A percentile compares a stretch with the other conserved stretches of the same genome.
phyloP scores from a whole-genome alignment of 1,140 invertebrate genomes.

The Halotydeus destructor region DNA sequence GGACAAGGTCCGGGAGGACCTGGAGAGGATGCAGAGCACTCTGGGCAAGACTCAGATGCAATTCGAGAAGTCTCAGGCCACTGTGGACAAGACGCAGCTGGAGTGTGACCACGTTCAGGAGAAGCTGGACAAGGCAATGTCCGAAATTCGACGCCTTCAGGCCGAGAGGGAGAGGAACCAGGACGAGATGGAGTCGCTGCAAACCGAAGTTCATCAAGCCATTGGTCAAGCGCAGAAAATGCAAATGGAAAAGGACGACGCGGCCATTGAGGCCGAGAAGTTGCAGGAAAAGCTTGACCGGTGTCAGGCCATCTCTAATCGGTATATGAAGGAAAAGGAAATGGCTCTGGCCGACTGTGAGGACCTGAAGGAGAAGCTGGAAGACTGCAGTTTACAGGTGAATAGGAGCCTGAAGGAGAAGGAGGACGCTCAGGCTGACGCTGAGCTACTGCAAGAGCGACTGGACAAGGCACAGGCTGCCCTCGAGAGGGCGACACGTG shows the following conservation, averaged over 20 bases:
- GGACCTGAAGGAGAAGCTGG: slow-evolving; percentile 52
- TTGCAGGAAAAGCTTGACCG: slow-evolving; percentile 71
- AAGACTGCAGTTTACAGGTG: slow-evolving; percentile 51
- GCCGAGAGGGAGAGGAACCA: slow-evolving; percentile 56
- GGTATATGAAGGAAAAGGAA: slow-evolving; percentile 70
- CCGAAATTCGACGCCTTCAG: slow-evolving; percentile 56
- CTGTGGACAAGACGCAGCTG: slow-evolving; percentile 64
- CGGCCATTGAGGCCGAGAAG: slow-evolving; percentile 58
- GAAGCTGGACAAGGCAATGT: slow-evolving; percentile 55
- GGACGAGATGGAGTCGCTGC: slow-evolving; percentile 53
- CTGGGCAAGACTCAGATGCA: slow-evolving; percentile 69
- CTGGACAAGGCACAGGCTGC: slow-evolving; percentile 47
- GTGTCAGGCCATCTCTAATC: slow-evolving; percentile 41
- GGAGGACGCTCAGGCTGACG: slow-evolving; percentile 55
- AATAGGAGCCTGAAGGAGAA: slow-evolving; percentile 60
- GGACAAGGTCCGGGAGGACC: slow-evolving; percentile 69
- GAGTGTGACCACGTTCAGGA: slow-evolving; percentile 75
- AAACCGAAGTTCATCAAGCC: slow-evolving; percentile 64
- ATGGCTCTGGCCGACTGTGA: slow-evolving; percentile 52
- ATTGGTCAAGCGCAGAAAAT: slow-evolving; percentile 58
- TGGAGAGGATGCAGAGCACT: slow-evolving; percentile 65
- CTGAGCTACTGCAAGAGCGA: slow-evolving; percentile 61
- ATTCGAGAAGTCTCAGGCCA: slow-evolving; percentile 67
- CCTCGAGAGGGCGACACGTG: slow-evolving; percentile 33
- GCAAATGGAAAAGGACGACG: slow-evolving; percentile 67